A percentile compares a stretch with the other conserved stretches of the same genome.
Conservation (phyloP, 2,888 invertebrate species). For the Sycophila texana region DNA sequence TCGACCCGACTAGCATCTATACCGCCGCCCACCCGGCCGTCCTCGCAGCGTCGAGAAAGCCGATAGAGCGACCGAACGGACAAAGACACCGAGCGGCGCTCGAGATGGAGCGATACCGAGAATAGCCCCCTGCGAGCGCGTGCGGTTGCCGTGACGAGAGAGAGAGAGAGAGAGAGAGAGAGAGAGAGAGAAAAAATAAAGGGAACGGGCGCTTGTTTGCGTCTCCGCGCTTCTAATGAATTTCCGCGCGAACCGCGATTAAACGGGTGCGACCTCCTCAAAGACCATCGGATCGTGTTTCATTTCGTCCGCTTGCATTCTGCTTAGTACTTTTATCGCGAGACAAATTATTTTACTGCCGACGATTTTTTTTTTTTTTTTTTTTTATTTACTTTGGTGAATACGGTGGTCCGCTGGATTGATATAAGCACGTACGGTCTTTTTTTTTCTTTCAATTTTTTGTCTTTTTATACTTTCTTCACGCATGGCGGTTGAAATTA, state of each 20-base stretch:
- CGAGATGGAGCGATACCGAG: conserved; percentile 17
- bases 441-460: too few species aligned
- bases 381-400: background rate
- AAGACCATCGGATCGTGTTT: too few species aligned
- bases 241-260: conserved; percentile 8
- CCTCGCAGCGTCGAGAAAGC: conserved; percentile 22
- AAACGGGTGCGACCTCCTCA: background rate
- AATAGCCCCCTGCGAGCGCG: conserved; percentile 1
- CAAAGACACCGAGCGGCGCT: conserved; percentile 26
- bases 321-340: background rate
- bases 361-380: background rate
- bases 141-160: background rate
- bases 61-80: conserved; percentile 35
- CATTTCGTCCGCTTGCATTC: background rate
- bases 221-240: conserved; percentile 7
- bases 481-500: too few species aligned
- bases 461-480: too few species aligned
- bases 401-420: too few species aligned
- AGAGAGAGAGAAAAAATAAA: background rate
- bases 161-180: background rate
- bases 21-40: background rate
- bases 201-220: background rate
- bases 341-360: background rate
- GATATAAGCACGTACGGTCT: too few species aligned
- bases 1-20: conserved; percentile 12